Evolutionary conservation across 2,113 vertebrate species (phyloP), one percentile per base, ranked within the genome.

Genomic region (Cinclus mexicanus): DNA sequence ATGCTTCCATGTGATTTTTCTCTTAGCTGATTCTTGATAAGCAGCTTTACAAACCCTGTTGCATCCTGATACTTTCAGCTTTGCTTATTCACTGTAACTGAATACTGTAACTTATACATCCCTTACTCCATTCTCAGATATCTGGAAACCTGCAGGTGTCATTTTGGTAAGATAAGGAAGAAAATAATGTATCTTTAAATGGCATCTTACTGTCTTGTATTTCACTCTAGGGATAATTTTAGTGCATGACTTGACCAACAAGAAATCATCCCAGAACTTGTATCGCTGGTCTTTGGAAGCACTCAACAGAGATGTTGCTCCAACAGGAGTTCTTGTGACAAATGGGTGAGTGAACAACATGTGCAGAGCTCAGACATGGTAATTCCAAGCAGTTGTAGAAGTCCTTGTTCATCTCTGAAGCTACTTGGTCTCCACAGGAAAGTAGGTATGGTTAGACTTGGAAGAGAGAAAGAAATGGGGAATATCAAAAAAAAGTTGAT

Each of bases 181-280:
- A 69, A 57, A 41, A 16, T 11, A 12, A 12, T 8, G 0, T 74
- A 61, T 94, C 69, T 65, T 89, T 84, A 83, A 97, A 61, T 74
- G 63, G 28, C 67, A 89, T 53, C 68, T 87, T 83, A 42, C 46
- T 92, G 68, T 64, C 59, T 90, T 94, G 46, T 92, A 50, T 95
- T 90, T 89, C 67, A 49, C 90, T 96, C 76, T 76, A 99, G 99
- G 99, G 49, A 99, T 99, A 95, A 98, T 99, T 97, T 98, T 99
- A 97, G 99, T 99, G 10, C 99, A 99, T 39, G 99, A 99, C 96
- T 98, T 99, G 97, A 99, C 99, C 80, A 99, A 99, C 97, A 99
- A 99, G 96, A 99, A 99, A 93, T 99, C 99, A 49, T 99, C 99
- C 21, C 99, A 99, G 97, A 99, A 99, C 97, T 98, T 99, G 75